Base-by-base conservation (phyloP, 2,797 vertebrate genomes). In the Microctenopoma steveboyesi region DNA sequence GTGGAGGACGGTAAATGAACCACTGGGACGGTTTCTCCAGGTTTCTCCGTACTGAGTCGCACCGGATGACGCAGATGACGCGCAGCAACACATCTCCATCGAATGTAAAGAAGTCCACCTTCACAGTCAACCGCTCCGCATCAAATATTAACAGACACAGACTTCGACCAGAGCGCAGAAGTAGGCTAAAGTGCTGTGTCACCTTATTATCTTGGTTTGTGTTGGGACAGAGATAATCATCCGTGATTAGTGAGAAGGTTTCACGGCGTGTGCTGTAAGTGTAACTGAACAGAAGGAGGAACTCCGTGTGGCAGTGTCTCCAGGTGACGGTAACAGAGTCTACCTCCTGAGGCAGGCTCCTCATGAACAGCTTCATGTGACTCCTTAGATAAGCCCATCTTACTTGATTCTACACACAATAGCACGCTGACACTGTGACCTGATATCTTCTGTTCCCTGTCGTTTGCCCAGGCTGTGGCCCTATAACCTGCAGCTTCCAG, bases 191-290 rank as follows among this genome's bases (percentile, higher is more conserved):
- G 18, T 28, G 27, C 13, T 22, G 22, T 6, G 43, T 43, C 30
- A 33, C 33, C 2, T 54, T 12, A 43, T 51, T 1, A 33, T 65
- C 35, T 82, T 43, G 40, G 45, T 4, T 63, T 64, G 45, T 73
- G 46, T 54, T 28, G 12, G 5, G 2, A 1, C 18, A 56, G 25
- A 78, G 74, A 76, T 78, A 80, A 45, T 45, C 14, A 76, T 25
- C 0, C 3, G 16, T 1, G 0, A 18, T 61, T 27, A 62, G 6
- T 1, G 7, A 51, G 12, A 2, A 25, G n/a, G 10, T 55, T 27
- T 50, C 10, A 7, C 28, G 14, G 54, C 63, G 64, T 40, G 39
- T 64, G 37, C 64, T 60, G 33, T 35, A 8, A 35, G 1, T 35
- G 1, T 35, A 35, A 35, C 22, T 22, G 33, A 35, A 35, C 33